Evolutionary conservation across 64 coral and sea anemone species (phyloP).

Genomic region (Exaiptasia diaphana): DNA sequence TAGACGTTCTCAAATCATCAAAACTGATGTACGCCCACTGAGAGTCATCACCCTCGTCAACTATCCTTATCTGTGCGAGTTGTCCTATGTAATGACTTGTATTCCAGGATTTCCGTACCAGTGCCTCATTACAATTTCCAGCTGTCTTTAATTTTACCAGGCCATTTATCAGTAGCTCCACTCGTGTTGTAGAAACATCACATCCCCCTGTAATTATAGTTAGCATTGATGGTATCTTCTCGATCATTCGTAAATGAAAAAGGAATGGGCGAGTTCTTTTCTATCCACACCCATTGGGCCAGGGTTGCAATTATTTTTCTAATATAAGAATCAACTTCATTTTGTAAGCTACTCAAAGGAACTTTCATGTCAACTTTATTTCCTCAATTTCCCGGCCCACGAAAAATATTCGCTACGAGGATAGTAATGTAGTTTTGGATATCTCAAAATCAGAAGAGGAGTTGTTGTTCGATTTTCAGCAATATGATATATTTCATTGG

Average conservation of each 20-base stretch:
- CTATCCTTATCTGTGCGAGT: conserved; percentile 17
- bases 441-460: no score
- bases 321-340: no score
- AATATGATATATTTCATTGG: no score
- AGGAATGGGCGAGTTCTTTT: neutral
- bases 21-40: conserved; percentile 24
- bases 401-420: no score
- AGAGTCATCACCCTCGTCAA: neutral
- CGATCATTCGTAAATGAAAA: no score
- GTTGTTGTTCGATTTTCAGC: no score
- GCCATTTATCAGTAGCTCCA: conserved; percentile 36
- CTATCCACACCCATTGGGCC: neutral
- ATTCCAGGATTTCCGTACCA: conserved; percentile 9
- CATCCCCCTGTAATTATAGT: conserved; percentile 46
- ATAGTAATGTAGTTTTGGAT: no score
- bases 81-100: neutral
- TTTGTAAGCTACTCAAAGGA: no score
- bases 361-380: no score
- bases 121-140: neutral
- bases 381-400: no score
- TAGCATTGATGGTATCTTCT: no score
- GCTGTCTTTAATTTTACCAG: neutral
- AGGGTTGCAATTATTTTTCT: neutral
- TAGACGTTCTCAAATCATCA: conserved; percentile 20
- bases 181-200: neutral